These are phyloP conservation scores for Astur gentilis DNA, from an alignment of 2,113 vertebrate genomes.

Conservation along the genomic window DNA sequence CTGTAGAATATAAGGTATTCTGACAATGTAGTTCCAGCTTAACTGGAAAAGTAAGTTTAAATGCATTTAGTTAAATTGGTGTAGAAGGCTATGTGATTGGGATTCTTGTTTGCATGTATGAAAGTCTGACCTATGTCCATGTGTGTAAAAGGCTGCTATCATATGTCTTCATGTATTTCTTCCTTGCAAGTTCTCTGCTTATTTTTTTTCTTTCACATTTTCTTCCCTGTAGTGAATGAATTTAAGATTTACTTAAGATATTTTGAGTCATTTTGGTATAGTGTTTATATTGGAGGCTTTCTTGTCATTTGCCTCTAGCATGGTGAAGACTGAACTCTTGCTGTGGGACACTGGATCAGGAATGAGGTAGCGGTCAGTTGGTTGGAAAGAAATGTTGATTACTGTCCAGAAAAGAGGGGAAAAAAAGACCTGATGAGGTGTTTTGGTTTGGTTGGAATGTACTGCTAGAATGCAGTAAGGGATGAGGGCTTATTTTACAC, in stretches of 20 bases:
- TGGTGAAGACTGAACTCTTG: not conserved
- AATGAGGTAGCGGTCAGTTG: not conserved
- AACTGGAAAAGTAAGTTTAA: not conserved
- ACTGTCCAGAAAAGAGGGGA: not conserved
- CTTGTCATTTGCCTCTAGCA: not conserved
- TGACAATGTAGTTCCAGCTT: not conserved
- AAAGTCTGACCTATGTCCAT: not conserved
- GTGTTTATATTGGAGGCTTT: not conserved
- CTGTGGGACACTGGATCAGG: not conserved
- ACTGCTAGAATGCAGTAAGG: not conserved
- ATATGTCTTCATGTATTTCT: not conserved
- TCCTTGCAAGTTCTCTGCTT: not conserved
- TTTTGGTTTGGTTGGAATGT: not conserved
- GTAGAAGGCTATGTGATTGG: not conserved
- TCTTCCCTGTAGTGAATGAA: not conserved
- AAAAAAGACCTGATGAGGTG: not conserved
- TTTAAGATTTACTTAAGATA: not conserved
- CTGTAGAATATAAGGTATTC: not conserved
- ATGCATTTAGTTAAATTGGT: not conserved
- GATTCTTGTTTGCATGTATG: not conserved
- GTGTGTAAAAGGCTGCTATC: not conserved
- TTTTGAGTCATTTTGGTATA: not conserved
- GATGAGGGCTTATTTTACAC: not conserved
- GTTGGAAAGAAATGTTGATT: not conserved
- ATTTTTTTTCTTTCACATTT: not conserved